Conservation (phyloP, 2,888 invertebrate species). For the Tachina lurida region DNA sequence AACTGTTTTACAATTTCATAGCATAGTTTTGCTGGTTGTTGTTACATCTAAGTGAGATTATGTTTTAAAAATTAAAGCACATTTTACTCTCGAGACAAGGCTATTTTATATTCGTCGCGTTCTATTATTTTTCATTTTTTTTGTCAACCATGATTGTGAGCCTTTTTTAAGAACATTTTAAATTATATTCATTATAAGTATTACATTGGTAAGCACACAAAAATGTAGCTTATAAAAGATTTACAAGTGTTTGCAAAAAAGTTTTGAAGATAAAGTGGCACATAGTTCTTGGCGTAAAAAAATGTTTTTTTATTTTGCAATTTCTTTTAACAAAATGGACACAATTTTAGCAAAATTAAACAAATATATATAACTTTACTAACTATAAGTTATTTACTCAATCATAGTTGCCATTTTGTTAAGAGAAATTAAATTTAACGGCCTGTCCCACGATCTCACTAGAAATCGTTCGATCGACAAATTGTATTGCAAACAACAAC, state of each 20-base stretch:
- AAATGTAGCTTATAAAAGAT: slow-evolving; percentile 3
- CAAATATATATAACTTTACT: background rate
- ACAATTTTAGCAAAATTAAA: background rate
- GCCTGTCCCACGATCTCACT: too few relatives aligned
- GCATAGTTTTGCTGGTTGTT: background rate
- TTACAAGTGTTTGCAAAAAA: slow-evolving; percentile 51
- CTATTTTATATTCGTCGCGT: slow-evolving; percentile 29
- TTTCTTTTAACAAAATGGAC: slow-evolving; percentile 24
- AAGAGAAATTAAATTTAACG: background rate
- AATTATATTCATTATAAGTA: slow-evolving; percentile 64
- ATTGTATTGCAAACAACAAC: too few relatives aligned
- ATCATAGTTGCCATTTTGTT: background rate
- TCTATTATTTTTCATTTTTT: background rate
- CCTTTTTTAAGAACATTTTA: slow-evolving; percentile 9
- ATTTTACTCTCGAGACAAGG: slow-evolving; percentile 57
- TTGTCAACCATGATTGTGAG: too few relatives aligned
- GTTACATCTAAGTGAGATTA: slow-evolving; percentile 52
- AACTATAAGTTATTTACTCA: background rate
- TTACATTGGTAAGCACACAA: slow-evolving; percentile 6
- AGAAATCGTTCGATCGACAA: too few relatives aligned
- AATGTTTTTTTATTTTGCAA: background rate
- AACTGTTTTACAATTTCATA: background rate
- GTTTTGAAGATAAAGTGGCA: slow-evolving; percentile 32
- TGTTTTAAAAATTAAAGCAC: slow-evolving; percentile 21
- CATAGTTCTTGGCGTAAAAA: slow-evolving; percentile 31